Evolutionary conservation across 2,888 invertebrate genomes (phyloP), one percentile per base, ranked within the genome.

Genomic region (Scaptomyza polygonia): DNA sequence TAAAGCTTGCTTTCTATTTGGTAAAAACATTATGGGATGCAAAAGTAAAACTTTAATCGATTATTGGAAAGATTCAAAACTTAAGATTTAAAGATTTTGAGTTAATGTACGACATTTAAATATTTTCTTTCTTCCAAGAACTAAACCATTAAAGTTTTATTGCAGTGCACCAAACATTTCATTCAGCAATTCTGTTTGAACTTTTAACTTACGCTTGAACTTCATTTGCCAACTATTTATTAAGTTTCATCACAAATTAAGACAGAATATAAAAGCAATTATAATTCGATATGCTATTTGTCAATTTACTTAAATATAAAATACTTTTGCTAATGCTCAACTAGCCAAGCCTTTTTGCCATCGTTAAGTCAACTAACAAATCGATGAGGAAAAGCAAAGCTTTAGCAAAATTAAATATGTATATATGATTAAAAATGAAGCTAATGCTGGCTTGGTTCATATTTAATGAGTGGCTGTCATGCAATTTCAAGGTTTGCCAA

Each of bases 401-500:
- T 77, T 73, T 73, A 73, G 74, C 54, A 6, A 77, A 77, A 73
- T 73, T 47, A 67, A 73, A 40, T 18, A 32, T 21, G 2, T 25
- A 21, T 12, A 49, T 45, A 56, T 39, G 47, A 47, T 40, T 56
- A 30, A 48, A 39, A 18, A 48, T 45, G 14, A 12, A 44, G 56
- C 34, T 54, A 64, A 27, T 52, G 25, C 25, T 63, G 40, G 43
- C 16, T 39, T 63, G 40, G 43, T 39, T 39, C 36, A 36, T 55
- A 48, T 68, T 43, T 63, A 69, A 86, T 86, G 69, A 44, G 9
- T 16, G 11, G 1, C 29, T 32, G 52, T 40, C 82, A 82, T 67
- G 82, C 64, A 21, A 82, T 45, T 44, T 55, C 40, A 51, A 62
- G 88, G 85, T 9, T 69, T 58, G 86, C 14, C 16, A 12, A 11